phyloP scores from a whole-genome alignment of 2,113 vertebrate species.

The Meleagris gallopavo region DNA sequence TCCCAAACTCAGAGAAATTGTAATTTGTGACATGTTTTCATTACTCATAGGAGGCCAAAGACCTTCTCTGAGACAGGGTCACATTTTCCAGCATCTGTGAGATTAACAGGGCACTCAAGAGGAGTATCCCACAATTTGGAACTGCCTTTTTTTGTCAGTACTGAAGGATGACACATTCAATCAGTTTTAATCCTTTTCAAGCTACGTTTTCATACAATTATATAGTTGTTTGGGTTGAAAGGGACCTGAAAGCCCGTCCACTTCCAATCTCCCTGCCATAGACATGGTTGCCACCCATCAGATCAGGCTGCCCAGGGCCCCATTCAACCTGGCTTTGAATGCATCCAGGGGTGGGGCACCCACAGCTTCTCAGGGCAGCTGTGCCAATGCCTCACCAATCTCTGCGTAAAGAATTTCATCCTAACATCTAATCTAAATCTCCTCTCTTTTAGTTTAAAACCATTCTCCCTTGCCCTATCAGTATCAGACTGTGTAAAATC shows the following conservation, averaged over 20 bases:
- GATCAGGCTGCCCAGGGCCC: neutral
- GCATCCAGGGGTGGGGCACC: neutral
- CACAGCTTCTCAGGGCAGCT: neutral
- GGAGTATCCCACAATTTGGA: neutral
- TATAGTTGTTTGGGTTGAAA: neutral
- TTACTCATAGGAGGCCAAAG: neutral
- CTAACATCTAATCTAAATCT: neutral
- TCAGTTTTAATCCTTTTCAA: slow-evolving; percentile 43
- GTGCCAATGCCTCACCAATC: neutral
- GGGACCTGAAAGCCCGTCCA: neutral
- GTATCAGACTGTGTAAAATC: neutral
- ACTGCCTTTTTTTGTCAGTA: neutral
- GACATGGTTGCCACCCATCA: neutral
- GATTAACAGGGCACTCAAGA: neutral
- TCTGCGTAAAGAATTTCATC: neutral
- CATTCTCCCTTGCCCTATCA: neutral
- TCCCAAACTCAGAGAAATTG: neutral
- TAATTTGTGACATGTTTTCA: neutral
- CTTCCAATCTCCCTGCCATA: neutral
- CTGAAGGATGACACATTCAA: slow-evolving; percentile 29
- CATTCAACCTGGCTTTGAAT: neutral
- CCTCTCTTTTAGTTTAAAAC: neutral
- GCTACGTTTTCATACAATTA: neutral
- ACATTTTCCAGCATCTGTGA: neutral
- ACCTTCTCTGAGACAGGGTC: neutral